phyloP scores from a whole-genome alignment of 1,140 invertebrate genomes.

The Hirudo medicinalis region DNA sequence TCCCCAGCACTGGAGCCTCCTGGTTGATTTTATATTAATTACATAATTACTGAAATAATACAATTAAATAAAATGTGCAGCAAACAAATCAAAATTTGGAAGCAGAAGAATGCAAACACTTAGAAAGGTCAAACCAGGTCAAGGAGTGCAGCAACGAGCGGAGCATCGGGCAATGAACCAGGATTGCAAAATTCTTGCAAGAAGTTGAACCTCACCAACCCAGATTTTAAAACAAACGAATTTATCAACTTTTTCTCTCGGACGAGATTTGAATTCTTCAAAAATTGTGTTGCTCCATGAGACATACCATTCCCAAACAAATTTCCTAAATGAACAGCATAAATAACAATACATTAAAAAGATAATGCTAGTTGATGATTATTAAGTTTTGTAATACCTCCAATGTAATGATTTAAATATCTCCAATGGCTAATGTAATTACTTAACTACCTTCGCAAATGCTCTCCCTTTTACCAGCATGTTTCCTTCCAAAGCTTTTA shows the following conservation, averaged over 20 bases:
- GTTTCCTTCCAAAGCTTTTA: conserved; percentile 31
- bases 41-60: too few species aligned
- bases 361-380: too few species aligned
- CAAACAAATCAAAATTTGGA: too few species aligned
- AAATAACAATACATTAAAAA: too few species aligned
- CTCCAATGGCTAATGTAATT: not conserved
- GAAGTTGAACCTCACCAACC: conserved; percentile 41
- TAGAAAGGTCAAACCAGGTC: conserved; percentile 61
- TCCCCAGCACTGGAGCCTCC: conserved; percentile 81
- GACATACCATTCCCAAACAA: too few species aligned
- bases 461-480: conserved; percentile 27
- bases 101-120: not conserved
- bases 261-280: conserved; percentile 22
- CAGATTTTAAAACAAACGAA: conserved; percentile 36
- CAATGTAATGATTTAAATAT: too few species aligned
- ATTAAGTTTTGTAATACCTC: too few species aligned
- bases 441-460: conserved; percentile 26
- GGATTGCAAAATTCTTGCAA: conserved; percentile 86
- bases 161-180: conserved; percentile 83
- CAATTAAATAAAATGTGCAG: too few species aligned
- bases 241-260: conserved; percentile 38
- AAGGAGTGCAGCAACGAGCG: conserved; percentile 80
- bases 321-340: too few species aligned
- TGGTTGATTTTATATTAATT: conserved; percentile 41
- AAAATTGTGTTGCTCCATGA: too few species aligned